These are phyloP conservation scores for Taxidea taxus DNA, from an alignment of 2,113 vertebrate species.

Conservation along the genomic window DNA sequence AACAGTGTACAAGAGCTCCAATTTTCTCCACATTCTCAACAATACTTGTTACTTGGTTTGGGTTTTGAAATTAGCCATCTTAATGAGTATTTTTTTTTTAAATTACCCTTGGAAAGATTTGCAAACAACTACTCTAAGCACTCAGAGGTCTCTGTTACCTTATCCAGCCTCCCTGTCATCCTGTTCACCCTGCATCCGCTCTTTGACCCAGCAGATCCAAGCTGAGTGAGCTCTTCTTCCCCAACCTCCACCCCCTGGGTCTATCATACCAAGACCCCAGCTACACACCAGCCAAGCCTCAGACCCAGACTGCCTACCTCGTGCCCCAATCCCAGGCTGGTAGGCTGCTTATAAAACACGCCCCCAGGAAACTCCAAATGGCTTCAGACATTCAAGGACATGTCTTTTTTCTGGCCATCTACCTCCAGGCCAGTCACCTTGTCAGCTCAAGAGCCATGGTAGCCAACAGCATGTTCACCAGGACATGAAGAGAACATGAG, in stretches of 20 bases:
- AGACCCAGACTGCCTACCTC: neutral
- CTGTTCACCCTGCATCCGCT: neutral
- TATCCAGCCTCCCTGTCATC: neutral
- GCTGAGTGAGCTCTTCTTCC: neutral
- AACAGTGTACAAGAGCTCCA: neutral
- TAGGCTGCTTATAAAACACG: neutral
- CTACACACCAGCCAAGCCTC: neutral
- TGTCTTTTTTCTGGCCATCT: neutral
- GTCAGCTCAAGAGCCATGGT: neutral
- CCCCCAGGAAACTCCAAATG: neutral
- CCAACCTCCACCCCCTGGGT: neutral
- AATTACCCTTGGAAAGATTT: neutral
- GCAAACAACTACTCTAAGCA: neutral
- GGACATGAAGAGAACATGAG: neutral
- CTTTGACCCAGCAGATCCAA: neutral
- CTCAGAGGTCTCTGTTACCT: neutral
- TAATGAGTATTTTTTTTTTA: no score
- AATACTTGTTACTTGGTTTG: neutral
- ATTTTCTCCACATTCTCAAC: neutral
- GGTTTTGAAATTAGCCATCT: neutral
- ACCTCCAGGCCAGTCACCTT: neutral
- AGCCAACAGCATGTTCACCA: neutral
- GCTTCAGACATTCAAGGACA: neutral
- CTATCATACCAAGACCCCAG: neutral
- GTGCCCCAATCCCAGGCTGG: neutral